A percentile compares a stretch with the other conserved stretches of the same genome.
Conservation (phyloP, 2,797 vertebrate species). For the Phylloscopus collybita region DNA sequence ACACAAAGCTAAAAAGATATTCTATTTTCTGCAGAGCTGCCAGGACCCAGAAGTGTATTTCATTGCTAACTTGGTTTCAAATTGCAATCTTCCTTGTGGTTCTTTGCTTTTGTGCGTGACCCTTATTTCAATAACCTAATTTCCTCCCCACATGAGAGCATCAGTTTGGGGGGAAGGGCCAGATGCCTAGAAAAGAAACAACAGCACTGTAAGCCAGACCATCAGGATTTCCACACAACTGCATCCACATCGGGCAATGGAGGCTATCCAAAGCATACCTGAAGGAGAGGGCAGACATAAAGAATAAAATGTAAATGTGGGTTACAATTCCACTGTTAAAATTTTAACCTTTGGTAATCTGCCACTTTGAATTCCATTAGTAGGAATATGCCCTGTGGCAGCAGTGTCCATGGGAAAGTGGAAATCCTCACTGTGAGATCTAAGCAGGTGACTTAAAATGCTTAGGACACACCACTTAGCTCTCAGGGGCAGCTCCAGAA, state of each 20-base stretch:
- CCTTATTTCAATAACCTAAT: conserved; percentile 1
- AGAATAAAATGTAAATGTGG: not conserved
- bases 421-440: not conserved
- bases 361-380: not conserved
- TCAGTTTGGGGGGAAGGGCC: not conserved
- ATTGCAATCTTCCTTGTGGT: not conserved
- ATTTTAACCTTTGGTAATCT: not conserved
- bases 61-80: not conserved
- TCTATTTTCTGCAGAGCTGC: not conserved
- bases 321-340: not conserved
- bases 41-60: not conserved
- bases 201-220: not conserved
- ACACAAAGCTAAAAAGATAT: not conserved
- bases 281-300: not conserved
- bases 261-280: not conserved
- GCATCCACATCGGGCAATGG: not conserved
- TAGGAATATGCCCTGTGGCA: not conserved
- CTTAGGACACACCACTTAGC: not conserved
- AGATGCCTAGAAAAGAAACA: not conserved
- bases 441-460: not conserved
- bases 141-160: not conserved
- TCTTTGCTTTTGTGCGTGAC: not conserved
- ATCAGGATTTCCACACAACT: not conserved
- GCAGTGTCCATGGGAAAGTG: not conserved
- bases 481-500: not conserved